Evolutionary conservation across 2,113 vertebrate species (phyloP).

Genomic region (Platysternon megacephalum): DNA sequence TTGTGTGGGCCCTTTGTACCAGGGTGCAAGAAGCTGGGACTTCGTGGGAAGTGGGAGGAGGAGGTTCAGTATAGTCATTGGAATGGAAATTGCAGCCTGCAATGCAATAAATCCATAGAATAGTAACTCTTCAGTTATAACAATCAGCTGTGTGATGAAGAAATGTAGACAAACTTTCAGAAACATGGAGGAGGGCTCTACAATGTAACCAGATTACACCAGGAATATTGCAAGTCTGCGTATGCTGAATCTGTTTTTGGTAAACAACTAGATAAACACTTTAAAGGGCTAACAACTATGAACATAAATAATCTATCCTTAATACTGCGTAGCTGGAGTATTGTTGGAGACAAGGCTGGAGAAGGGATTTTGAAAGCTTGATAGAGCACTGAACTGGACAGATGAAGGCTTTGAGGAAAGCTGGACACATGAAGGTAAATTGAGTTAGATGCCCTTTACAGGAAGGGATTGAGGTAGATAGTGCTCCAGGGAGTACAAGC

Average conservation of each 20-base stretch:
- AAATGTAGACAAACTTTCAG: not conserved
- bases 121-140: not conserved
- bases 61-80: not conserved
- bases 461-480: not conserved
- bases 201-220: not conserved
- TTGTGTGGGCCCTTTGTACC: not conserved
- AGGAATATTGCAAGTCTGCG: not conserved
- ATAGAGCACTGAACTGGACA: not conserved
- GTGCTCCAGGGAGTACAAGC: not conserved
- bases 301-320: not conserved
- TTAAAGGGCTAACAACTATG: not conserved
- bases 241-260: not conserved
- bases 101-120: not conserved
- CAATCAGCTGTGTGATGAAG: not conserved
- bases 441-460: not conserved
- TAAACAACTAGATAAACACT: not conserved
- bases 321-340: not conserved
- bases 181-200: not conserved
- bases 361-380: not conserved
- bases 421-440: slow-evolving; percentile 6
- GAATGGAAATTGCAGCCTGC: not conserved
- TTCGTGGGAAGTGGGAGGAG: not conserved
- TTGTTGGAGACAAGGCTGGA: not conserved
- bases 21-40: not conserved
- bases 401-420: not conserved